Evolutionary conservation across 2,113 vertebrate species (phyloP).

Genomic region (Equus quagga): DNA sequence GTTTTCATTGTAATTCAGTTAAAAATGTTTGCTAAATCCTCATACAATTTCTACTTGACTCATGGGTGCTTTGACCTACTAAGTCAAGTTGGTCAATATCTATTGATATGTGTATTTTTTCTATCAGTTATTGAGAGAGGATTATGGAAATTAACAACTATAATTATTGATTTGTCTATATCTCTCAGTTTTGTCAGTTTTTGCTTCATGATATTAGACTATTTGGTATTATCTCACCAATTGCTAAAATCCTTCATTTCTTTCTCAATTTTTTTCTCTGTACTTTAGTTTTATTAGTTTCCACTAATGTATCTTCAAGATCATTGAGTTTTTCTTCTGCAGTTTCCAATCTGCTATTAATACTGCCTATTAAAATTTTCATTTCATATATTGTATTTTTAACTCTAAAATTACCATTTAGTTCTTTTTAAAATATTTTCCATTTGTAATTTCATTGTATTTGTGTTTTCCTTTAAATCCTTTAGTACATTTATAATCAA

Average conservation of each 20-base stretch:
- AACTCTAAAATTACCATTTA: not conserved
- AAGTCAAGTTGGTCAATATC: not conserved
- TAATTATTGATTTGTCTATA: not conserved
- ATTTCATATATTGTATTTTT: not conserved
- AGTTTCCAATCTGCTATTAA: not conserved
- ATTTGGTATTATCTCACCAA: not conserved
- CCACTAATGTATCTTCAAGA: not conserved
- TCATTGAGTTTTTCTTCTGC: not conserved
- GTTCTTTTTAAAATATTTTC: not conserved
- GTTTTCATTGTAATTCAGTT: not conserved
- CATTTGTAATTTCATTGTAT: not conserved
- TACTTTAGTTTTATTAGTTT: not conserved
- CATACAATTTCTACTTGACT: not conserved
- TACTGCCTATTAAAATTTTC: not conserved
- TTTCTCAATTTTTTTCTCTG: not conserved
- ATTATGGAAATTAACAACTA: not conserved
- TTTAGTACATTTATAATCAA: not conserved
- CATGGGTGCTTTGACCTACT: not conserved
- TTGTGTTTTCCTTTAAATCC: not conserved
- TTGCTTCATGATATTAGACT: not conserved
- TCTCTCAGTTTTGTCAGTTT: not conserved
- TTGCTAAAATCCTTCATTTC: not conserved
- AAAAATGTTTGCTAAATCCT: not conserved
- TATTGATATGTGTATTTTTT: not conserved
- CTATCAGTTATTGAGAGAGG: not conserved